Conservation (phyloP, 2,888 invertebrate species). For the Eupithecia subfuscata region DNA sequence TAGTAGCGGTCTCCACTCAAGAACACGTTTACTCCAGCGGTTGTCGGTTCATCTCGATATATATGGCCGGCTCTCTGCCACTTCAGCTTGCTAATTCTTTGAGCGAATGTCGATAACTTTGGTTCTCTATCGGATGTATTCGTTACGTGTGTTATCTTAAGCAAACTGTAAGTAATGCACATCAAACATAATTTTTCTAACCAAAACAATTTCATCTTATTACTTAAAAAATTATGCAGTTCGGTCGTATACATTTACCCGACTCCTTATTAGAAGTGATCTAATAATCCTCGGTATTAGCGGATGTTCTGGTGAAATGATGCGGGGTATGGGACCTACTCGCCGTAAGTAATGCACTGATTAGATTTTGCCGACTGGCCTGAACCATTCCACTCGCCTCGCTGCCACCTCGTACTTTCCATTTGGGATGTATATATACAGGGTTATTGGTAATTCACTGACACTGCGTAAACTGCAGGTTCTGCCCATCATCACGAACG, state of each 20-base stretch:
- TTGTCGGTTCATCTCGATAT: no score
- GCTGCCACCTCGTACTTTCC: slow-evolving; percentile 7
- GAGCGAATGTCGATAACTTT: no score
- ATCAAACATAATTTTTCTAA: not conserved
- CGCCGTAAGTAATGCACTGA: slow-evolving; percentile 78
- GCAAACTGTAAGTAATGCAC: not conserved
- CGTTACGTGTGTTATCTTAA: not conserved
- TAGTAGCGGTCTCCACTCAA: no score
- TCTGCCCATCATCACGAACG: no score
- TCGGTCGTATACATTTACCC: not conserved
- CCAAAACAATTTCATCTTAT: not conserved
- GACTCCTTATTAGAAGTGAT: slow-evolving; percentile 11
- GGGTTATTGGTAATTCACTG: no score
- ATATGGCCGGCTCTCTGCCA: no score
- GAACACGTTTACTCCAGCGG: no score
- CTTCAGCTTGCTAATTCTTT: no score
- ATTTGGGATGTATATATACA: not conserved
- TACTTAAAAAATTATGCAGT: not conserved
- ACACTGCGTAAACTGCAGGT: no score
- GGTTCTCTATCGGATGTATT: no score
- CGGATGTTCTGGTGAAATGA: slow-evolving; percentile 70
- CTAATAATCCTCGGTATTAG: slow-evolving; percentile 33
- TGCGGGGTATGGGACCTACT: slow-evolving; percentile 74
- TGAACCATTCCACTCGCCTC: slow-evolving; percentile 58
- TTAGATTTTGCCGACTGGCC: slow-evolving; percentile 80